These are phyloP conservation scores for Procambarus clarkii DNA, from an alignment of 1,140 invertebrate genomes.

Conservation along the genomic window DNA sequence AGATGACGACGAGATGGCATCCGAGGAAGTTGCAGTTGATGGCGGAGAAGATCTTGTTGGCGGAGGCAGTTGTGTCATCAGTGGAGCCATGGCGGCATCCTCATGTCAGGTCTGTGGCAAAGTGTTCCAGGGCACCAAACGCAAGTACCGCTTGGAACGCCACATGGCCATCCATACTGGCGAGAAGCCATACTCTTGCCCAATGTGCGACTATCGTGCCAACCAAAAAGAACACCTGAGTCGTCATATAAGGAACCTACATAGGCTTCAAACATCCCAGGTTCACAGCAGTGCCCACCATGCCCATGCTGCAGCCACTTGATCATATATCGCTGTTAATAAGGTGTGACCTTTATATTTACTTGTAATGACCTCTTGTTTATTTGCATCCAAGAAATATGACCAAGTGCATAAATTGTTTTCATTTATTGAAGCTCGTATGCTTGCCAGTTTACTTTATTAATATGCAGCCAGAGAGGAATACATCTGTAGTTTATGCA, in stretches of 20 bases:
- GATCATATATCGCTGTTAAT: slow-evolving; percentile 42
- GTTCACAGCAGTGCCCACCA: slow-evolving; percentile 43
- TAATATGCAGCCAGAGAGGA: slow-evolving; percentile 47
- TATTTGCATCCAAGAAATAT: slow-evolving; percentile 27
- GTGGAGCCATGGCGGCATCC: slow-evolving; percentile 31
- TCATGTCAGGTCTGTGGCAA: slow-evolving; percentile 68
- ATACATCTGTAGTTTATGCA: slow-evolving; percentile 58
- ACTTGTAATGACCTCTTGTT: slow-evolving; percentile 18
- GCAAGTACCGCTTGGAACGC: slow-evolving; percentile 68
- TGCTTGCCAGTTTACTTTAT: slow-evolving; percentile 40
- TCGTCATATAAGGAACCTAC: slow-evolving; percentile 66
- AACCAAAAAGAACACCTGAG: slow-evolving; percentile 71
- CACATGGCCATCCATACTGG: slow-evolving; percentile 74
- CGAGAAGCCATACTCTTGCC: slow-evolving; percentile 76
- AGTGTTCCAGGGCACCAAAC: slow-evolving; percentile 68
- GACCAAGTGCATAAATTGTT: neutral
- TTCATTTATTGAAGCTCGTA: slow-evolving; percentile 18
- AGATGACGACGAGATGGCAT: slow-evolving; percentile 34
- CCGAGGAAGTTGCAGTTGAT: slow-evolving; percentile 30
- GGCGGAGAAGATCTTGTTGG: slow-evolving; percentile 17
- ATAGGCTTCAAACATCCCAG: slow-evolving; percentile 47
- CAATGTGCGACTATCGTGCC: slow-evolving; percentile 75
- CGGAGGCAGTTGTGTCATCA: slow-evolving; percentile 19
- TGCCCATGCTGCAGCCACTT: slow-evolving; percentile 54
- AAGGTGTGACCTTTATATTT: slow-evolving; percentile 47